Evolutionary conservation across 1,140 invertebrate species (phyloP), one percentile per base, ranked within the genome.

Genomic region (Heliconius eleuchia): DNA sequence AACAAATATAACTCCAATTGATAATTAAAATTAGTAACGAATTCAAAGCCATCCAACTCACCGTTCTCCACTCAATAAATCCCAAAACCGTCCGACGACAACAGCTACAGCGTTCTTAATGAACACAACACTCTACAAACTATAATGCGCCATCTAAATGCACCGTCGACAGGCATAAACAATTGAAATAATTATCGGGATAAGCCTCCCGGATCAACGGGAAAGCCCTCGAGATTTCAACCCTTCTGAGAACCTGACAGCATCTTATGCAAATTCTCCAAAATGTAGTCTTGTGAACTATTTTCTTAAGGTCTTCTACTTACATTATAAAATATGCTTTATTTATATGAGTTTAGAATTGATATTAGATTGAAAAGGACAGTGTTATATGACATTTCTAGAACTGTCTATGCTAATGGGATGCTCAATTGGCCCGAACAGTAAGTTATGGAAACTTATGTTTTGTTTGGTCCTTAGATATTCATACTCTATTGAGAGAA

Each of bases 161-260:
- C 92, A 92, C 86, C 90, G 92, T 92, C 90, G 92, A 93, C 92
- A 91, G 89, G 90, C 91, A 93, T 92, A 93, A 94, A 92, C 92
- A 94, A 92, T 94, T 93, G 91, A 94, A 94, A 94, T 94, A 94
- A 94, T 94, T 94, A 94, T 92, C 92, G 90, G 91, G 90, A 92
- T 94, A 94, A 94, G 89, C 89, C 88, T 85, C 84, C 86, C 79
- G 89, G 92, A 92, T 92, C 90, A 91, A 78, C 82, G 23, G 84
- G 84, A 89, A 91, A 89, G 87, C 91, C 92, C 92, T 91, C 82
- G 91, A 92, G 91, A 90, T 91, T 89, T 89, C 85, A 92, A 94
- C 91, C 92, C 92, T 92, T 94, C 89, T 83, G 82, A 88, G 89
- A 86, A 88, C 81, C 87, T 92, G 92, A 92, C 92, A 93, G 86